Conservation (phyloP, 2,888 invertebrate species). For the Hydroisotoma schaefferi region DNA sequence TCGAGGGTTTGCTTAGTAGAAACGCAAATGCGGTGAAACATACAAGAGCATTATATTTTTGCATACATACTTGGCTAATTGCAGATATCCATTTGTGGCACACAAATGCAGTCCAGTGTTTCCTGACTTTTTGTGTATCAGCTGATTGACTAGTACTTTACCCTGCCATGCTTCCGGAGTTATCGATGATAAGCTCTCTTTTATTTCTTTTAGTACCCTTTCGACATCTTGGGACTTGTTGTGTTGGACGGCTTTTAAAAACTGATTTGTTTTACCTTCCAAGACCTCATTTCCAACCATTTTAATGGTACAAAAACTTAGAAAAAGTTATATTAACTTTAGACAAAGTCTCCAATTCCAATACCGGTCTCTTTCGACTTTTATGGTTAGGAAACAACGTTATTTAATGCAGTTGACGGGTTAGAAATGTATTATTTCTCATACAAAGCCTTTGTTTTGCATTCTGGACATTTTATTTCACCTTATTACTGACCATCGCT, state of each 20-base stretch:
- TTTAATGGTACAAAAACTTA: background rate
- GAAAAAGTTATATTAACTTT: no score
- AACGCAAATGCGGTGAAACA: no score
- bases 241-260: constrained; percentile 1
- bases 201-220: background rate
- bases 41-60: no score
- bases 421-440: no score
- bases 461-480: no score
- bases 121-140: constrained; percentile 46
- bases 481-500: no score
- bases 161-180: background rate
- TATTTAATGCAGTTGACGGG: no score
- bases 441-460: no score
- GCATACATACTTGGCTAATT: constrained; percentile 52
- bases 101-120: constrained; percentile 59
- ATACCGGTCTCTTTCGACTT: no score
- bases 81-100: constrained; percentile 56
- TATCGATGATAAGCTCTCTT: background rate
- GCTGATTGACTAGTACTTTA: background rate
- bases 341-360: no score
- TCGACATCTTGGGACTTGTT: background rate
- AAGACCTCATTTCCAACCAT: background rate
- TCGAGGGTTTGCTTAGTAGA: no score
- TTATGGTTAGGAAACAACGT: no score
- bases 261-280: background rate